Conservation (phyloP, 2,113 vertebrate genomes). For the Microtus richardsoni region DNA sequence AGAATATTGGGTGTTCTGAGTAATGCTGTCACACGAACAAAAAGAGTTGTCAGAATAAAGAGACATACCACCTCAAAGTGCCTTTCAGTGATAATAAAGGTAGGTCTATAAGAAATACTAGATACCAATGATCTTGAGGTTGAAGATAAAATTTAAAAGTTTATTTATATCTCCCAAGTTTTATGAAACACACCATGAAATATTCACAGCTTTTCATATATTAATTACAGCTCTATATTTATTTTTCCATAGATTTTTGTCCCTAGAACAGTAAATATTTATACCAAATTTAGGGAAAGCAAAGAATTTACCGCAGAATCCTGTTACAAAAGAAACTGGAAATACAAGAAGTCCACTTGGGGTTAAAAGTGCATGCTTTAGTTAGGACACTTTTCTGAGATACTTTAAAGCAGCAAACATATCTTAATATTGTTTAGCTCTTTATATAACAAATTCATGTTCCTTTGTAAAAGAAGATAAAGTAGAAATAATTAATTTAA, state of each 20-base stretch:
- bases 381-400: background rate
- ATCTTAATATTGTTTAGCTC: conserved; percentile 20
- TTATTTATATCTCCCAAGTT: background rate
- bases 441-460: background rate
- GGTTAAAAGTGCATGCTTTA: background rate
- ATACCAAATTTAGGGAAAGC: background rate
- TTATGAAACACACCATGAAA: background rate
- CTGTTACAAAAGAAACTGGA: background rate
- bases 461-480: background rate
- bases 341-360: background rate
- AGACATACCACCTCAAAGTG: background rate
- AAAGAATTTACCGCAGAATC: background rate
- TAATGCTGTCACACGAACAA: background rate
- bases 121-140: background rate
- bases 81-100: no score
- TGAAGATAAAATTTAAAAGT: background rate
- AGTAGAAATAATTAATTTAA: conserved; percentile 37
- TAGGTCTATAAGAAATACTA: background rate
- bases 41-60: background rate
- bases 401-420: conserved; percentile 10
- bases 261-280: background rate
- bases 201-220: background rate
- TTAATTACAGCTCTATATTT: background rate
- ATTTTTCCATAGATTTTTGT: background rate
- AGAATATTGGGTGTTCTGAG: fast-evolving